Conservation (phyloP, 2,113 vertebrate genomes). For the Megalops atlanticus region DNA sequence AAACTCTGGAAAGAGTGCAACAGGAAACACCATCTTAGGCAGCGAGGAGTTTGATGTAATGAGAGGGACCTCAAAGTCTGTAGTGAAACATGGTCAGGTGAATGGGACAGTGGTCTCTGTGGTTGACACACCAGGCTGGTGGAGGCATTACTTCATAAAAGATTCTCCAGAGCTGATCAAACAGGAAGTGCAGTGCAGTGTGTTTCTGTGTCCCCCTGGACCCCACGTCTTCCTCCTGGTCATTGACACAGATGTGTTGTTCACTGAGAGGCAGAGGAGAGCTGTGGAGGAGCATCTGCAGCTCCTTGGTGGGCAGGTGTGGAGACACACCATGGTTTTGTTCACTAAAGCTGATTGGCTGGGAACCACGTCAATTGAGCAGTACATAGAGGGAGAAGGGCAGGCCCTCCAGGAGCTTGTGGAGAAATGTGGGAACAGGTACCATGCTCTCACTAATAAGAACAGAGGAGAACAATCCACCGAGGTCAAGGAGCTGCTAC, state of each 20-base stretch:
- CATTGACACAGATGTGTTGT: conserved; percentile 46
- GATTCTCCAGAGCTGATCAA: conserved; percentile 43
- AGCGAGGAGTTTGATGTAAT: conserved; percentile 42
- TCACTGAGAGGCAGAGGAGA: conserved; percentile 30
- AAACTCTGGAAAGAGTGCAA: conserved; percentile 45
- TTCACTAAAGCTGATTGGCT: conserved; percentile 55
- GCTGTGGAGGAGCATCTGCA: conserved; percentile 43
- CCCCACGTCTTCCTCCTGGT: conserved; percentile 52
- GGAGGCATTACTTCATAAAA: conserved; percentile 40
- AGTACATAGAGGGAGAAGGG: conserved; percentile 48
- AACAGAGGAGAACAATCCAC: conserved; percentile 28
- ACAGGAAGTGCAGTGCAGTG: conserved; percentile 43
- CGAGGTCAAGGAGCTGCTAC: conserved; percentile 45
- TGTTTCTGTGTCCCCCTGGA: too few relatives aligned
- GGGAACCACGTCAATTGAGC: conserved; percentile 34
- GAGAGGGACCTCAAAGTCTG: conserved; percentile 22
- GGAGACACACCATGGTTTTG: conserved; percentile 44
- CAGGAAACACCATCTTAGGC: too few relatives aligned
- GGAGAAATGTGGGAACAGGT: background rate
- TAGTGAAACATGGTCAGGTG: conserved; percentile 1
- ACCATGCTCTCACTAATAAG: conserved; percentile 46
- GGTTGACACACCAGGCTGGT: too few relatives aligned
- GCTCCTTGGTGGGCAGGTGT: conserved; percentile 42
- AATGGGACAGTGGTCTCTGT: conserved; percentile 36
- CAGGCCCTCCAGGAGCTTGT: conserved; percentile 33